Base-by-base conservation (phyloP, 1,140 invertebrate genomes). In the Lasioglossum albipes region DNA sequence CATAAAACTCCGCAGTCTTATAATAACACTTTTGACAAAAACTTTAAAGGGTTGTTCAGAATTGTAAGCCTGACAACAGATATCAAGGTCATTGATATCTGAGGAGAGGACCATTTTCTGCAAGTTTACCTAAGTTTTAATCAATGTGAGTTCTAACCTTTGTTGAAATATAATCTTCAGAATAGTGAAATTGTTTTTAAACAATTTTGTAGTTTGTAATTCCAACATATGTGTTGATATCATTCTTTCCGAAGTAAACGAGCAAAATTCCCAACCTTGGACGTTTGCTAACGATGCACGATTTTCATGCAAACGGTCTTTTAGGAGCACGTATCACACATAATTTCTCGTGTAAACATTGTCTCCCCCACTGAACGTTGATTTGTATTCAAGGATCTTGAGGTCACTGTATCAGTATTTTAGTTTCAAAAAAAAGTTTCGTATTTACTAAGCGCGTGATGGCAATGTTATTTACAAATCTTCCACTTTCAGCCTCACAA, bases 291-390 rank as follows among this genome's bases (percentile, higher is more conserved):
- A 62, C 57, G 36, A 52, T 7, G 52, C 69, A 45, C 20, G 59
- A 45, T 72, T 41, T 65, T 45, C 76, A 57, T 65, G 69, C 5
- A 79, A 79, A 57, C 27, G 61, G 45, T 27, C 12, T 10, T 54
- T 49, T 57, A 42, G n/a, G 18, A 12, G 64, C 73, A 67, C 64
- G 73, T 27, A 67, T 59, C n/a, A 45, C 76, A 52, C 27, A 13
- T 62, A 36, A 31, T n/a, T 22, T 6, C 13, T 18, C 36, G 7
- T 9, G 54, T 22, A 12, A 71, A 71, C 42, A 62, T 49, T 41
- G 41, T 16, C 36, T 22, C 18, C 7, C 16, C n/a, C 52, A n/a
- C 31, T 76, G 27, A 52, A 7, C 42, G 41, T 52, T 31, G 22
- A 52, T 27, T 71, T 42, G 27, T 62, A 31, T 64, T 16, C 31